Conservation (phyloP, 1,140 invertebrate genomes). For the Drosophila miranda region DNA sequence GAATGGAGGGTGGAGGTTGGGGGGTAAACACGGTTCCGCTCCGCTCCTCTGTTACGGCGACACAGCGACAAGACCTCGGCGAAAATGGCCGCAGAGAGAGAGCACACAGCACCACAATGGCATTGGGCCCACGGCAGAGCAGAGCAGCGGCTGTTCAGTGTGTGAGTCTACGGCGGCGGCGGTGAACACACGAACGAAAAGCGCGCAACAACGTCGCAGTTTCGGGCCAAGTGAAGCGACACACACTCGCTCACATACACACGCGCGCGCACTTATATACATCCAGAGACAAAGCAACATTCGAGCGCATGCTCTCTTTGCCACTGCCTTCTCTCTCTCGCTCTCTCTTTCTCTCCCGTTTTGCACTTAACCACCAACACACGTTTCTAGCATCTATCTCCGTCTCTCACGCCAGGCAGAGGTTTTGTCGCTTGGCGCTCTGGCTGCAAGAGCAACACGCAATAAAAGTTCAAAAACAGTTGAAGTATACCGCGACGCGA, state of each 20-base stretch:
- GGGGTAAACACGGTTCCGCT: neutral
- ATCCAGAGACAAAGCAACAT: slow-evolving; percentile 27
- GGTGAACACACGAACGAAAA: slow-evolving; percentile 39
- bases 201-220: slow-evolving; percentile 40
- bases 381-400: slow-evolving; percentile 43
- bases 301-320: slow-evolving; percentile 14
- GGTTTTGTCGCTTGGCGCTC: slow-evolving; percentile 72
- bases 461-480: slow-evolving; percentile 81
- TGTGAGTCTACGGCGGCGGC: slow-evolving; percentile 51
- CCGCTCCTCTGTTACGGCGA: neutral
- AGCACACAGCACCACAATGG: slow-evolving; percentile 33
- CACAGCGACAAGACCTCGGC: slow-evolving; percentile 26
- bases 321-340: slow-evolving; percentile 13
- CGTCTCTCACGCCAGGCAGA: slow-evolving; percentile 13
- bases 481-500: slow-evolving; percentile 79
- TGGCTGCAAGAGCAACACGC: slow-evolving; percentile 64
- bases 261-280: slow-evolving; percentile 6
- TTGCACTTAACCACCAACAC: slow-evolving; percentile 15
- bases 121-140: slow-evolving; percentile 45
- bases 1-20: neutral
- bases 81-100: slow-evolving; percentile 30
- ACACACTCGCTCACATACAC: slow-evolving; percentile 21
- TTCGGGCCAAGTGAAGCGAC: neutral
- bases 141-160: slow-evolving; percentile 31
- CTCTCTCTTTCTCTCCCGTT: slow-evolving; percentile 21